Evolutionary conservation across 2,113 vertebrate species (phyloP).

Genomic region (Triplophysa tibetana): DNA sequence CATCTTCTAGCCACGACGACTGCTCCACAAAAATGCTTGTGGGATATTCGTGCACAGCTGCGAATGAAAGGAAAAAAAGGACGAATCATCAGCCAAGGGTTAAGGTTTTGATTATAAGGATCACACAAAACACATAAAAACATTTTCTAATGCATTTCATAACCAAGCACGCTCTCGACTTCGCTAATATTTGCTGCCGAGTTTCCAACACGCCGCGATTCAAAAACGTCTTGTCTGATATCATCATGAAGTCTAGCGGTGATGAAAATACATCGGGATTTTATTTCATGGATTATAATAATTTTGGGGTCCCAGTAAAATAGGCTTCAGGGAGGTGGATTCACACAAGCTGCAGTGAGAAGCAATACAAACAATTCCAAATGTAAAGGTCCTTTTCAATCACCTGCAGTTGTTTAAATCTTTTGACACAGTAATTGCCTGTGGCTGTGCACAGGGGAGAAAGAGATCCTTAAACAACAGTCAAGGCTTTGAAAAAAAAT

Average conservation of each 20-base stretch:
- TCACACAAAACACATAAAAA: conserved; percentile 23
- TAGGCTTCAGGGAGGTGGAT: conserved; percentile 14
- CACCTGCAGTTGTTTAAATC: conserved; percentile 85
- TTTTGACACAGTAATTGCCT: conserved; percentile 94
- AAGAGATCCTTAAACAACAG: conserved; percentile 90
- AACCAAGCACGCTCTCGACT: conserved; percentile 2
- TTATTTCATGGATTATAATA: conserved; percentile 30
- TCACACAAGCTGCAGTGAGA: conserved; percentile 21
- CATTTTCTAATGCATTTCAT: conserved; percentile 24
- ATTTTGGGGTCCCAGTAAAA: not conserved
- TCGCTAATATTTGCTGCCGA: not conserved
- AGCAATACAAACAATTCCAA: conserved; percentile 53
- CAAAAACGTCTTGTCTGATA: conserved; percentile 3
- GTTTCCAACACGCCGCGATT: not conserved
- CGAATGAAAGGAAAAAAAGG: conserved; percentile 52
- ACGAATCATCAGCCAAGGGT: conserved; percentile 27
- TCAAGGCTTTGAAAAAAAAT: conserved; percentile 71
- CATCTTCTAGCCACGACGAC: conserved; percentile 59
- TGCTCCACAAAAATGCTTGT: conserved; percentile 76
- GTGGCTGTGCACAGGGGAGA: conserved; percentile 56
- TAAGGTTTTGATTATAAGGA: conserved; percentile 35
- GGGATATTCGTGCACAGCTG: conserved; percentile 67
- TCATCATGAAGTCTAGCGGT: conserved; percentile 4
- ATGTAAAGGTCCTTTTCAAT: conserved; percentile 78
- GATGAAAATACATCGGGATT: conserved; percentile 27